phyloP scores from a whole-genome alignment of 2,797 vertebrate genomes.

The Oryzias dopingdopingensis region DNA sequence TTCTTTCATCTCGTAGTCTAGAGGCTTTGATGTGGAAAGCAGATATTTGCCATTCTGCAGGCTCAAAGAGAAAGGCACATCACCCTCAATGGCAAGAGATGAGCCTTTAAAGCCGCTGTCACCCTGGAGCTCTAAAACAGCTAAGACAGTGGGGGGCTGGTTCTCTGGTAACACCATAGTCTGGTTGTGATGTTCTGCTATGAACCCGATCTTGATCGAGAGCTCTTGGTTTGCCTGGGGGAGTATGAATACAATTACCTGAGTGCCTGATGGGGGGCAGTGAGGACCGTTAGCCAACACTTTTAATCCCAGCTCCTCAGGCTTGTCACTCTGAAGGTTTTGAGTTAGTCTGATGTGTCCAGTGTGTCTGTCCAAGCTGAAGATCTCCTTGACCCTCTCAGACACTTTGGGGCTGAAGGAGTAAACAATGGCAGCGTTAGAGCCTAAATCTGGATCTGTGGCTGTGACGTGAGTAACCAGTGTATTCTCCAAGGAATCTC shows the following conservation, averaged over 20 bases:
- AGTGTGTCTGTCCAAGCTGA: constrained; percentile 70
- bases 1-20: constrained; percentile 75
- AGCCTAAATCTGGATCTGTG: constrained; percentile 72
- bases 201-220: constrained; percentile 76
- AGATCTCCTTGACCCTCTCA: constrained; percentile 66
- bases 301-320: constrained; percentile 71
- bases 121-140: constrained; percentile 75
- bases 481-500: constrained; percentile 57
- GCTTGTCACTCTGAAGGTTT: constrained; percentile 60
- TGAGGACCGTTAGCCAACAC: constrained; percentile 70
- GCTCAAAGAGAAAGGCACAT: constrained; percentile 75
- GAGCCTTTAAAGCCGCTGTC: constrained; percentile 58
- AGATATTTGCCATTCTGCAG: constrained; percentile 77
- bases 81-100: constrained; percentile 70
- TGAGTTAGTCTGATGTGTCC: constrained; percentile 71
- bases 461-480: constrained; percentile 72
- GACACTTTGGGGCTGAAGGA: constrained; percentile 78
- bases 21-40: constrained; percentile 76
- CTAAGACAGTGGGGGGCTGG: constrained; percentile 75
- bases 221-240: constrained; percentile 62
- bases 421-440: constrained; percentile 75
- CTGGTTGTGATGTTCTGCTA: constrained; percentile 75
- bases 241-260: constrained; percentile 74
- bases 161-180: constrained; percentile 79
- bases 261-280: constrained; percentile 73